Conservation (phyloP, 2,113 vertebrate species). For the Nipponia nippon region DNA sequence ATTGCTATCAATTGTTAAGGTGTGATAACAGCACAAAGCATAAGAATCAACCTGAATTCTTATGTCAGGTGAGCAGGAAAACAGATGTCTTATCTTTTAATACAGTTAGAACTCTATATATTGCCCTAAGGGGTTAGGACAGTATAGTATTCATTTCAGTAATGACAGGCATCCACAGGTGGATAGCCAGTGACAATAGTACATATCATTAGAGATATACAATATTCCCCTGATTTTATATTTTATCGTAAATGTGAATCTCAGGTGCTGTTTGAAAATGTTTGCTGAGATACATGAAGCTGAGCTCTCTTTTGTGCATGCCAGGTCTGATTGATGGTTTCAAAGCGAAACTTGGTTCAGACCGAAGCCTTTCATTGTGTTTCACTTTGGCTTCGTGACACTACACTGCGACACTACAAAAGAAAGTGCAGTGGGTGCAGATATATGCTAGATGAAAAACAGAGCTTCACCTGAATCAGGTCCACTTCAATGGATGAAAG, state of each 20-base stretch:
- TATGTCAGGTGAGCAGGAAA: background rate
- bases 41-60: conserved; percentile 6
- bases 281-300: background rate
- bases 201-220: background rate
- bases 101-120: conserved; percentile 40
- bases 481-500: background rate
- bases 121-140: conserved; percentile 33
- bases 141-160: conserved; percentile 25
- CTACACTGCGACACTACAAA: background rate
- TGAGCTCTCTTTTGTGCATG: background rate
- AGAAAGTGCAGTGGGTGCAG: background rate
- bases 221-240: background rate
- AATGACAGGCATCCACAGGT: conserved; percentile 42
- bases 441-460: background rate
- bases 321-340: background rate
- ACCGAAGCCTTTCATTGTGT: background rate
- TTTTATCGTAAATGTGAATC: background rate
- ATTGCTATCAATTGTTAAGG: conserved; percentile 35
- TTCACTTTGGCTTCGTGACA: background rate
- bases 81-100: conserved; percentile 14
- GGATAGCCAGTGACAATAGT: background rate
- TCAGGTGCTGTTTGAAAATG: background rate
- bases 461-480: background rate
- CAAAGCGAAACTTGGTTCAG: background rate
- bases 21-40: conserved; percentile 43